phyloP scores from a whole-genome alignment of 2,113 vertebrate genomes.

The Prochilodus magdalenae region DNA sequence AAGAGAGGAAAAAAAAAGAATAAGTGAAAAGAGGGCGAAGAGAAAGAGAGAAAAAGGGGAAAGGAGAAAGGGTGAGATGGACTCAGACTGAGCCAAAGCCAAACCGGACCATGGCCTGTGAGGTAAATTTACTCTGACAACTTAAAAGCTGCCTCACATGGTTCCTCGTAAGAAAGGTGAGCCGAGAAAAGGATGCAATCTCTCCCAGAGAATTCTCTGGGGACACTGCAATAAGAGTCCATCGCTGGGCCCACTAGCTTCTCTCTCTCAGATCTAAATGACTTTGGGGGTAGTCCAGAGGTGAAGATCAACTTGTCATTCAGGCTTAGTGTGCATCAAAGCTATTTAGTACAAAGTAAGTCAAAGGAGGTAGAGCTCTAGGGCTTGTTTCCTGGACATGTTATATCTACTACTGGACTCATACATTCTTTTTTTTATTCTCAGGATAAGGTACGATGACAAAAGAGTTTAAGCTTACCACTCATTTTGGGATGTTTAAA shows the following conservation, averaged over 20 bases:
- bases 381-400: background rate
- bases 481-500: background rate
- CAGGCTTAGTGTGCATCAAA: background rate
- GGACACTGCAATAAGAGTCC: background rate
- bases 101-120: background rate
- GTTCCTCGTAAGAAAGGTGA: background rate
- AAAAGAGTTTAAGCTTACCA: background rate
- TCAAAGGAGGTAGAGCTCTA: background rate
- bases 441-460: background rate
- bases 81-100: background rate
- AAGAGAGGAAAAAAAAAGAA: too few species aligned
- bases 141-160: background rate
- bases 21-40: background rate
- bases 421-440: background rate
- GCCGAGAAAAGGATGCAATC: background rate
- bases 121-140: slow-evolving; percentile 4
- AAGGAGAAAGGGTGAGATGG: background rate
- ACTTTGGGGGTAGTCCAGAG: background rate
- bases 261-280: slow-evolving; percentile 13
- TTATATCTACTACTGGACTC: background rate
- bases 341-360: background rate
- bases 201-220: background rate
- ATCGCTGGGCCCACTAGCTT: background rate
- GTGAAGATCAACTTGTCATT: background rate
- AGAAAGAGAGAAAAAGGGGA: background rate